Conservation (phyloP, 2,888 invertebrate species). For the Polymixis flavicincta region DNA sequence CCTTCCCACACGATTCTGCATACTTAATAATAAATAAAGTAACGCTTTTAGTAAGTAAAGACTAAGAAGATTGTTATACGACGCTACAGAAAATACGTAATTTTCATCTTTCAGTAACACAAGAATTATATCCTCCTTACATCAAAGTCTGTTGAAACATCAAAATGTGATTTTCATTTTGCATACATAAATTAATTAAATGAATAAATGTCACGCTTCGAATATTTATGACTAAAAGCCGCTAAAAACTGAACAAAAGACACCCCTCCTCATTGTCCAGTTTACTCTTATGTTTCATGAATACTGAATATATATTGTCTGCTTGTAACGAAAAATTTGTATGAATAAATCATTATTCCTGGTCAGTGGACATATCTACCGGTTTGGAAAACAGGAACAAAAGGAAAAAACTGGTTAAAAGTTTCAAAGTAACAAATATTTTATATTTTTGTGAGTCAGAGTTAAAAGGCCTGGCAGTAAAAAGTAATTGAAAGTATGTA, state of each 20-base stretch:
- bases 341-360: background rate
- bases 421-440: too few species aligned
- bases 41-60: background rate
- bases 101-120: too few species aligned
- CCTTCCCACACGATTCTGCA: too few species aligned
- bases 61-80: background rate
- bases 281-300: constrained; percentile 6
- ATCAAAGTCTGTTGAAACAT: background rate
- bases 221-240: background rate
- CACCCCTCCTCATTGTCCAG: background rate
- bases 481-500: too few species aligned
- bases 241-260: constrained; percentile 7
- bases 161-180: background rate
- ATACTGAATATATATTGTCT: constrained; percentile 3
- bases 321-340: background rate
- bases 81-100: too few species aligned
- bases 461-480: too few species aligned
- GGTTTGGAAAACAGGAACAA: too few species aligned
- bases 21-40: too few species aligned
- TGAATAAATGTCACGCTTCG: background rate
- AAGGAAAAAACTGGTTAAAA: too few species aligned
- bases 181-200: constrained; percentile 9
- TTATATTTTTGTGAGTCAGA: too few species aligned
- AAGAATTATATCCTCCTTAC: background rate
- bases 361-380: too few species aligned